A percentile compares a stretch with the other conserved stretches of the same genome.
Conservation (phyloP, 1,140 invertebrate species). For the Oedothorax gibbosus region DNA sequence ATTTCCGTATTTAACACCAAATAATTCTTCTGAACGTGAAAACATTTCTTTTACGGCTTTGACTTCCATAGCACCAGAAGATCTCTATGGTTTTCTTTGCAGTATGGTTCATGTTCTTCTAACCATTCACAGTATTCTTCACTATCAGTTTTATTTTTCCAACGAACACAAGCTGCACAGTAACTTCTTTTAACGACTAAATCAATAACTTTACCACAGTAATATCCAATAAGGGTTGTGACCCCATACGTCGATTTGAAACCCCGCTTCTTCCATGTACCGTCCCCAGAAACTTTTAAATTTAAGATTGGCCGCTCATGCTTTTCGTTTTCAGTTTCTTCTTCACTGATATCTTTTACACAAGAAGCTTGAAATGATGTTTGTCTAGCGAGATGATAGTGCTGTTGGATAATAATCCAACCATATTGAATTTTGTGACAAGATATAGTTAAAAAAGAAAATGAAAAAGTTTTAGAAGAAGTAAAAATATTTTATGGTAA, state of each 20-base stretch:
- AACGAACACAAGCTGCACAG: not conserved
- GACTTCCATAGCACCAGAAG: not conserved
- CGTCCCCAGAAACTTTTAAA: constrained; percentile 22
- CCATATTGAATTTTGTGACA: too few relatives aligned
- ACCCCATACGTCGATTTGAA: not conserved
- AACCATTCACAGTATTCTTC: not conserved
- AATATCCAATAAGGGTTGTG: not conserved
- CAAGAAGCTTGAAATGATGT: too few relatives aligned
- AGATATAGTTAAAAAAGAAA: too few relatives aligned
- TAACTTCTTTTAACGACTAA: not conserved
- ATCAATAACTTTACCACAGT: constrained; percentile 13
- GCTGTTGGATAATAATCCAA: too few relatives aligned
- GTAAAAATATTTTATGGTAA: too few relatives aligned
- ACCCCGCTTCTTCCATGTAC: constrained; percentile 28
- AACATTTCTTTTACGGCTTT: not conserved
- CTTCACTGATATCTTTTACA: too few relatives aligned
- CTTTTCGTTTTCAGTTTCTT: too few relatives aligned
- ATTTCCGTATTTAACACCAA: not conserved
- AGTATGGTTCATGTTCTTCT: not conserved
- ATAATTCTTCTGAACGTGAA: not conserved
- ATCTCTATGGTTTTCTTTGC: not conserved
- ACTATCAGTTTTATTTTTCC: not conserved
- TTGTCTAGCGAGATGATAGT: too few relatives aligned
- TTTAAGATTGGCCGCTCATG: not conserved
- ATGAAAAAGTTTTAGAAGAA: too few relatives aligned